Conservation (phyloP, 2,888 invertebrate genomes). For the Galerucella nymphaeae region DNA sequence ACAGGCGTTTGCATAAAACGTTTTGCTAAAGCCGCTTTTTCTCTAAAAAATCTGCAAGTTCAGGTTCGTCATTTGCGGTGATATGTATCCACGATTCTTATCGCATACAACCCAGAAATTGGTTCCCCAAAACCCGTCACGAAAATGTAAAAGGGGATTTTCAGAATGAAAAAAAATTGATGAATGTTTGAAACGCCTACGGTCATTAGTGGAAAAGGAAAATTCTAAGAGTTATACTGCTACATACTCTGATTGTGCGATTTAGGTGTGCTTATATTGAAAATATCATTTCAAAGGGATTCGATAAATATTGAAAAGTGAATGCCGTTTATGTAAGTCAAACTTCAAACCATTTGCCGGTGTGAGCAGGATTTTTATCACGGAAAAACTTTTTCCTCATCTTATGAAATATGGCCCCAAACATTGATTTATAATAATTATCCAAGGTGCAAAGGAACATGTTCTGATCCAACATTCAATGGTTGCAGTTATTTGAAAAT, state of each 20-base stretch:
- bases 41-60: not conserved
- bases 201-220: not conserved
- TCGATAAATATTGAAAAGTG: no score
- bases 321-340: no score
- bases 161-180: not conserved
- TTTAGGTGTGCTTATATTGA: not conserved
- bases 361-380: no score
- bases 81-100: slow-evolving; percentile 1
- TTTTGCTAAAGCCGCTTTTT: slow-evolving; percentile 1
- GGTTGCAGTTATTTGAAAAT: no score
- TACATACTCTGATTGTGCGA: not conserved
- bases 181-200: not conserved
- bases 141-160: not conserved
- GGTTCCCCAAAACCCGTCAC: not conserved
- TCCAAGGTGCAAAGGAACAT: no score
- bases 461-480: no score
- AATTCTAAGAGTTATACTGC: not conserved
- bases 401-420: no score
- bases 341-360: no score
- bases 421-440: no score
- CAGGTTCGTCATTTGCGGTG: not conserved
- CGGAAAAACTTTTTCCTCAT: no score
- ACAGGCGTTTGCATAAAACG: not conserved
- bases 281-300: no score
- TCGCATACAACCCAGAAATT: not conserved